A percentile compares a stretch with the other conserved stretches of the same genome.
Conservation (phyloP, 2,113 vertebrate species). For the Fregetta grallaria region DNA sequence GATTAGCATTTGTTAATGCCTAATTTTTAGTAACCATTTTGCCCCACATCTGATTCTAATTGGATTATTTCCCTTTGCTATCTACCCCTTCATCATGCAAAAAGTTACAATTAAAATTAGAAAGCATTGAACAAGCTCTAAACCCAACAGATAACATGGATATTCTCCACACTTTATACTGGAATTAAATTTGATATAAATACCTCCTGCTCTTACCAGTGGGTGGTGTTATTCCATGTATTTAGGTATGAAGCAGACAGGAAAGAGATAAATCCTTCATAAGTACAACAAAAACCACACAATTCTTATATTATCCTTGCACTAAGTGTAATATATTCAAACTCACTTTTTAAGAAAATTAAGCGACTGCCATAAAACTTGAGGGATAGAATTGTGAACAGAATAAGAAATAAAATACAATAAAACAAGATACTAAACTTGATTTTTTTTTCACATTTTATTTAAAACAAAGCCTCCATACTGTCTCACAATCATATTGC, state of each 20-base stretch:
- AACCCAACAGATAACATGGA: slow-evolving; percentile 76
- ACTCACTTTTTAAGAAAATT: slow-evolving; percentile 56
- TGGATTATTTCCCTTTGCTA: slow-evolving; percentile 51
- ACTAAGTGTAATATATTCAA: slow-evolving; percentile 69
- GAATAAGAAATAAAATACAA: slow-evolving; percentile 47
- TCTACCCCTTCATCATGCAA: slow-evolving; percentile 75
- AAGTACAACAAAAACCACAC: slow-evolving; percentile 80
- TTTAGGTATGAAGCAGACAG: slow-evolving; percentile 89
- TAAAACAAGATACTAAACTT: slow-evolving; percentile 53
- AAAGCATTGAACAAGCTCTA: slow-evolving; percentile 77
- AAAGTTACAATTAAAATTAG: slow-evolving; percentile 68
- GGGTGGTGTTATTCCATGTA: slow-evolving; percentile 88
- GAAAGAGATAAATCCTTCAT: slow-evolving; percentile 90
- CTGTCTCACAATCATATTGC: slow-evolving; percentile 30
- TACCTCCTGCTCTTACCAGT: slow-evolving; percentile 99
- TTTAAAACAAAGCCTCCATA: slow-evolving; percentile 52
- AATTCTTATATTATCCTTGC: slow-evolving; percentile 73
- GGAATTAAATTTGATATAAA: slow-evolving; percentile 82
- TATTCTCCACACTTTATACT: slow-evolving; percentile 79
- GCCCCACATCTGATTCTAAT: slow-evolving; percentile 67
- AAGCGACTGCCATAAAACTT: slow-evolving; percentile 51
- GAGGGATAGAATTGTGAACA: slow-evolving; percentile 29
- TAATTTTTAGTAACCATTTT: slow-evolving; percentile 60
- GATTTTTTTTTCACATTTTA: slow-evolving; percentile 54
- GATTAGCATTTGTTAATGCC: slow-evolving; percentile 35